Evolutionary conservation across 37 sponge, comb jelly and placozoan genomes (phyloP), one percentile per base, ranked within the genome.

Genomic region (Eunapius fragilis): DNA sequence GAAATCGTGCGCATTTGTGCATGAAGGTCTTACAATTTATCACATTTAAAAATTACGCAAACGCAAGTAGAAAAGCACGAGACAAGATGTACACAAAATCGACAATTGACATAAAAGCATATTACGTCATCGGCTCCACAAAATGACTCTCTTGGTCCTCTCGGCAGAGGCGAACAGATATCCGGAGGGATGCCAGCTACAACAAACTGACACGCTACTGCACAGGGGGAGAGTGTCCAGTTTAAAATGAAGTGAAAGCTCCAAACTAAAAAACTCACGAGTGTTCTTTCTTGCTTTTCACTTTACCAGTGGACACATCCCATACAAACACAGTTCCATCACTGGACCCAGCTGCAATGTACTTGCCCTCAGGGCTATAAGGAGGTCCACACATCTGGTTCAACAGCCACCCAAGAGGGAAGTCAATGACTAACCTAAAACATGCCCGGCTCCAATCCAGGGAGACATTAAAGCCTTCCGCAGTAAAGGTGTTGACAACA

Each of bases 281-380:
- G 86, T 95, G 94, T 48, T 90, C 91, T 71, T 82, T 89, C 36
- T 45, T 73, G 31, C 82, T 84, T 58, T 92, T 89, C 36, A 81
- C 58, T 17, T 80, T 79, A 17, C 76, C 73, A 48, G 82, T 92
- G 48, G 77, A 71, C 13, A 82, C 74, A 27, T 94, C 91, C 98
- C 98, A 98, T 7, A 98, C 70, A 72, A 88, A 94, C 22, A 98
- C 70, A 38, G 87, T 84, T 25, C 98, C 98, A 87, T 98, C 98
- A 31, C 83, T 76, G 0, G 95, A 94, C 9, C 98, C 98, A n/a
- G 89, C 88, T 28, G 95, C 96, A 0, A 98, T 95, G 70, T 94
- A 96, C 89, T 94, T 92, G 0, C 98, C 98, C 88, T 96, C 96
- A 36, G 98, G 98, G 69, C 96, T 95, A 82, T 25, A 41, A 41